Evolutionary conservation across 2,797 vertebrate genomes (phyloP).

Genomic region (Coilia nasus): DNA sequence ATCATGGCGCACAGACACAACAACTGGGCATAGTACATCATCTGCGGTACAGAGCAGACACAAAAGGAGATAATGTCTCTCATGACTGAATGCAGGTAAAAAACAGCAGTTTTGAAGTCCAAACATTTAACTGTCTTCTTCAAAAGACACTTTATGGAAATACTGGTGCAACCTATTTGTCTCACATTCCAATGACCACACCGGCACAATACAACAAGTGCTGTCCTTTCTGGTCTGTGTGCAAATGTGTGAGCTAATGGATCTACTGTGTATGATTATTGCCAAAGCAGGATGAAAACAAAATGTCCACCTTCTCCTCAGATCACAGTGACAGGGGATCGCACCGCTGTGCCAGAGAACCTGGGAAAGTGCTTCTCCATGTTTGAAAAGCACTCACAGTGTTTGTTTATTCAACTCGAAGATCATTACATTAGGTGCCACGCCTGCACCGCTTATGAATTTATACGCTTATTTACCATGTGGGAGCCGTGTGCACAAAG

Average conservation of each 20-base stretch:
- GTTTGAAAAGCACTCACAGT: constrained; percentile 17
- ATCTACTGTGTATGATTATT: constrained; percentile 25
- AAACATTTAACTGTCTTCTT: neutral
- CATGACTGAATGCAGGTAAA: neutral
- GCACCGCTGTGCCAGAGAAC: neutral
- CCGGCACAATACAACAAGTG: neutral
- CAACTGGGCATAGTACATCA: neutral
- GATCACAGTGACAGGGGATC: neutral
- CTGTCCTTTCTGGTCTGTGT: neutral
- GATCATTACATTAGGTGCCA: constrained; percentile 44
- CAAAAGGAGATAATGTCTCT: neutral
- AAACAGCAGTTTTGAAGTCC: neutral
- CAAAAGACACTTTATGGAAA: neutral
- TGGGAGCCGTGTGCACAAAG: constrained; percentile 33
- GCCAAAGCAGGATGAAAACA: constrained; percentile 10
- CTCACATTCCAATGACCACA: neutral
- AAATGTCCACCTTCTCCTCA: constrained; percentile 7
- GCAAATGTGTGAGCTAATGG: neutral
- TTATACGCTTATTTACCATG: constrained; percentile 54
- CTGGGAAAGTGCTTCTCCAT: constrained; percentile 19
- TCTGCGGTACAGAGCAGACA: neutral
- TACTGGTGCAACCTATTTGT: neutral
- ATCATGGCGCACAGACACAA: neutral
- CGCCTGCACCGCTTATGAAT: constrained; percentile 48
- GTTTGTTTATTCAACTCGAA: constrained; percentile 46